Evolutionary conservation across 2,888 invertebrate species (phyloP), one percentile per base, ranked within the genome.

Genomic region (Galeopsomyia nigrocyanea): DNA sequence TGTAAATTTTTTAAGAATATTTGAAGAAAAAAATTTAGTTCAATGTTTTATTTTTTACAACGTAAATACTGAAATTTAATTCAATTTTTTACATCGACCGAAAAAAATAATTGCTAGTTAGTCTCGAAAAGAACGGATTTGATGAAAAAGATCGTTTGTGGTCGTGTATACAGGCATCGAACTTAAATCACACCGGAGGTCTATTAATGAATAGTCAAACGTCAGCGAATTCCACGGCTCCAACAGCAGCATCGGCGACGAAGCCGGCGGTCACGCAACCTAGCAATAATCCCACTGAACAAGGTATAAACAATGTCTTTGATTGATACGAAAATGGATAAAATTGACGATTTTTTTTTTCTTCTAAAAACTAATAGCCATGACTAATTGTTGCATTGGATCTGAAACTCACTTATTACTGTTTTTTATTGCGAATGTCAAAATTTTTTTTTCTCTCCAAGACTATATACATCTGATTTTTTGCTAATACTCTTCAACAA

Each of bases 171-270:
- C 80, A 86, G 86, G 85, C 84, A 79, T 78, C 84, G 66, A 79
- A 82, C 73, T 78, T 84, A 77, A 86, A 86, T 82, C 86, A 86
- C 76, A 83, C 83, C 39, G 83, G 85, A 78, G 80, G 81, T 80
- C 80, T 86, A 74, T 80, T 84, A 80, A 81, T 84, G 82, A 85
- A 84, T 80, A 87, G 79, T 79, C 87, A 85, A 78, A 81, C 79
- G 74, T 72, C 83, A 73, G 79, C 82, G 50, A 85, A 83, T 78
- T 79, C 84, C 76, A 80, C 84, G 70, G 80, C 83, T 81, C 80
- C 83, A 82, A 70, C 77, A 61, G 69, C 77, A 57, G 19, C 17
- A 17, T n/a, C 53, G 58, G 81, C 78, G 74, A 77, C 78, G 69
- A 86, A 86, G 71, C 80, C 83, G 74, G 74, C 82, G 72, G 81